These are phyloP conservation scores for Aradophagus sp. DNA, from an alignment of 1,140 invertebrate genomes.

Conservation along the genomic window DNA sequence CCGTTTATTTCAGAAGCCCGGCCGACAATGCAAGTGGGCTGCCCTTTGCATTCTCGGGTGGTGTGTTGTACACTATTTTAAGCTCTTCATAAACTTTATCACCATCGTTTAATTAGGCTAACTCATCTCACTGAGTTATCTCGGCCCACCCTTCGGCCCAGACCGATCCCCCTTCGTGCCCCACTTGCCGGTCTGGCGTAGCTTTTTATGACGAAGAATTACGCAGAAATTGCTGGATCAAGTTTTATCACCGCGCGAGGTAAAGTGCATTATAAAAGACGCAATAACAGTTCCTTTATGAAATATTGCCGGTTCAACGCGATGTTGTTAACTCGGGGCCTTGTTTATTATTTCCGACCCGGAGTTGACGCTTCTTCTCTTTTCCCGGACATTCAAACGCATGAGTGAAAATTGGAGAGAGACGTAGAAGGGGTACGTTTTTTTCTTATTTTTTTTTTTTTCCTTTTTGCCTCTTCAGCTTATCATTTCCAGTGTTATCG, in stretches of 20 bases:
- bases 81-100: slow-evolving; percentile 69
- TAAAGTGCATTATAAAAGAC: slow-evolving; percentile 38
- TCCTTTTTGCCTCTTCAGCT: too few species aligned
- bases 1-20: slow-evolving; percentile 43
- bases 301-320: slow-evolving; percentile 32
- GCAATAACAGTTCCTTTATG: slow-evolving; percentile 35
- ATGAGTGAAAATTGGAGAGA: too few species aligned
- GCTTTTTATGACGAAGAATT: slow-evolving; percentile 40
- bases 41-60: slow-evolving; percentile 71
- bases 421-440: too few species aligned
- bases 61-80: slow-evolving; percentile 73
- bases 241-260: slow-evolving; percentile 34
- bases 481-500: too few species aligned
- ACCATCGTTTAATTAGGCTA: slow-evolving; percentile 68
- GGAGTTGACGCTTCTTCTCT: not conserved
- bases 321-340: slow-evolving; percentile 21
- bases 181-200: slow-evolving; percentile 3
- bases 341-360: too few species aligned
- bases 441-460: not conserved
- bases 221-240: slow-evolving; percentile 51
- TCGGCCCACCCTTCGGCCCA: slow-evolving; percentile 3
- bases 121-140: slow-evolving; percentile 36
- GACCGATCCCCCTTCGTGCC: slow-evolving; percentile 1
- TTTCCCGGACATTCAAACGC: too few species aligned
- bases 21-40: slow-evolving; percentile 67